A percentile compares a stretch with the other conserved stretches of the same genome.
phyloP scores from a whole-genome alignment of 2,797 vertebrate species.

The Octomys mimax region DNA sequence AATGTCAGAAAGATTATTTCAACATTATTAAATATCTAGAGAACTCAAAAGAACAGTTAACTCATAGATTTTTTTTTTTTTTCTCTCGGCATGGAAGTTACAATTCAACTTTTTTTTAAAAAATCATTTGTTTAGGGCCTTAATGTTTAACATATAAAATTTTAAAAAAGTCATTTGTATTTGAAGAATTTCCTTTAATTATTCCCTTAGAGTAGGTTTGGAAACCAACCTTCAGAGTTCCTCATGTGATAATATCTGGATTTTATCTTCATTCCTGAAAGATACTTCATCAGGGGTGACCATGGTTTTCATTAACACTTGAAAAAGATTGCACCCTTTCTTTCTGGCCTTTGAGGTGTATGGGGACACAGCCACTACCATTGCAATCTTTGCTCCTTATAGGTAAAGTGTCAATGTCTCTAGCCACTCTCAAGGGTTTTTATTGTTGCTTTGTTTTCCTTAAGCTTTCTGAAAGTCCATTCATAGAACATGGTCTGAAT shows the following conservation, averaged over 20 bases:
- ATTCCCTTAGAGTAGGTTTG: background rate
- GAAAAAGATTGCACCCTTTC: background rate
- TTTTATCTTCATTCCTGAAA: conserved; percentile 19
- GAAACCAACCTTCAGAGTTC: background rate
- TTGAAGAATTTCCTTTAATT: background rate
- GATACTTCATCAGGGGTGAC: background rate
- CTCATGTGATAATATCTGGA: background rate
- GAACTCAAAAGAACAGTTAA: background rate
- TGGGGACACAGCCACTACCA: background rate
- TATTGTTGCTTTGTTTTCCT: background rate
- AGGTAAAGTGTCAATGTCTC: background rate
- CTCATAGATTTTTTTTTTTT: background rate
- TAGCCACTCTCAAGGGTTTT: background rate
- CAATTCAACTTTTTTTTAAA: background rate
- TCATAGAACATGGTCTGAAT: too few species aligned
- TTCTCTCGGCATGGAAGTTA: background rate
- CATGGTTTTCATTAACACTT: background rate
- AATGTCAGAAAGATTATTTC: background rate
- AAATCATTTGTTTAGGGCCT: background rate
- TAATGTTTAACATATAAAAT: too few species aligned
- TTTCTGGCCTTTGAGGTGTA: background rate
- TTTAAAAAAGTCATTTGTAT: background rate
- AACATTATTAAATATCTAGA: background rate
- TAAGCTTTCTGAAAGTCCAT: background rate
- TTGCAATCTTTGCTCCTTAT: background rate